Conservation (phyloP, 2,888 invertebrate genomes). For the Gortyna flavago region DNA sequence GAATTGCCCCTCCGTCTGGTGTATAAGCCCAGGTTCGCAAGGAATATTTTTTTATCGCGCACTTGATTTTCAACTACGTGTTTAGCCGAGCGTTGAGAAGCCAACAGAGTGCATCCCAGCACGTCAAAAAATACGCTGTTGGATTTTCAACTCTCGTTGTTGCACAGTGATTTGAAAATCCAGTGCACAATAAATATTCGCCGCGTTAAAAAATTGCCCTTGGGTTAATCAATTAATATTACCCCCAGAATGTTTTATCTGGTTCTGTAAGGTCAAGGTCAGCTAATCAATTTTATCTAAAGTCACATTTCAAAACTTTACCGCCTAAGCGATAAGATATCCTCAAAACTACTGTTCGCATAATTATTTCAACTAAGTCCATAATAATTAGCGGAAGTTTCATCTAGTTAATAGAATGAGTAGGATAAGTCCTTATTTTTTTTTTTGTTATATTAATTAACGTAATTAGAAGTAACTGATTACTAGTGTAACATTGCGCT, state of each 20-base stretch:
- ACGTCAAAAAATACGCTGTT: background rate
- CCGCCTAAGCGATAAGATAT: slow-evolving; percentile 18
- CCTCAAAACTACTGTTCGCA: background rate
- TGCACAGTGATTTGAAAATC: background rate
- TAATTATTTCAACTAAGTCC: slow-evolving; percentile 27
- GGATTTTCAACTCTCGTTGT: background rate
- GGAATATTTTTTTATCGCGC: too few species aligned
- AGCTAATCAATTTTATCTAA: slow-evolving; percentile 35
- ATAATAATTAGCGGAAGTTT: slow-evolving; percentile 4
- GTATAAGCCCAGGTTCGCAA: too few species aligned
- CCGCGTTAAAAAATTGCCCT: too few species aligned
- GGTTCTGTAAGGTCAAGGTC: slow-evolving; percentile 48
- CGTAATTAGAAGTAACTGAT: background rate
- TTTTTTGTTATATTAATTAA: background rate
- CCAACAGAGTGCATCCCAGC: too few species aligned
- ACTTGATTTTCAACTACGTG: too few species aligned
- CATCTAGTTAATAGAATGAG: slow-evolving; percentile 6
- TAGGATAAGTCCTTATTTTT: background rate
- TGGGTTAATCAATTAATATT: background rate
- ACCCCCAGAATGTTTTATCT: slow-evolving; percentile 24
- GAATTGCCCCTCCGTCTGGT: too few species aligned
- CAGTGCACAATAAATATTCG: background rate
- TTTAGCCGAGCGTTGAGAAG: too few species aligned
- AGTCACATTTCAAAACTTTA: slow-evolving; percentile 30
- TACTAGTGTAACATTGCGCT: background rate